These are phyloP conservation scores for Mimas tiliae DNA, from an alignment of 2,888 invertebrate species.

Conservation along the genomic window DNA sequence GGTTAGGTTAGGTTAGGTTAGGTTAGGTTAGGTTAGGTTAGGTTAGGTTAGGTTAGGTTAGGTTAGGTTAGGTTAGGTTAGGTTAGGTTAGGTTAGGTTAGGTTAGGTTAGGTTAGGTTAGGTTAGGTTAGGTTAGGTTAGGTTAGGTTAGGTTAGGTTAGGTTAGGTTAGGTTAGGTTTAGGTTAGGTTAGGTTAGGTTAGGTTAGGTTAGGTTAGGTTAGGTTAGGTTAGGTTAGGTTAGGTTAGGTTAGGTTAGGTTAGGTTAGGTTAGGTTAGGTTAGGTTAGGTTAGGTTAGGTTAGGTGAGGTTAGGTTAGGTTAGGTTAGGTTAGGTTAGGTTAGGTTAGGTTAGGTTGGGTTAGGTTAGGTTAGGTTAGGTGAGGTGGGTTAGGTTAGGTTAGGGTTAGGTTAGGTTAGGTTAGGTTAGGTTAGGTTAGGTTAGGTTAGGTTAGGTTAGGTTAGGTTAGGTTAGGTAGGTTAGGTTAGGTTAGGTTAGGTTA, in stretches of 20 bases:
- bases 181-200: too few relatives aligned
- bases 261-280: too few relatives aligned
- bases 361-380: constrained; percentile 39
- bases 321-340: constrained; percentile 34
- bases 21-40: background rate
- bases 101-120: too few relatives aligned
- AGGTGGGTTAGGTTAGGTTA: constrained; percentile 38
- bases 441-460: constrained; percentile 37
- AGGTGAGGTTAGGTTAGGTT: constrained; percentile 10
- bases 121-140: too few relatives aligned
- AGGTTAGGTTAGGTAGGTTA: constrained; percentile 32
- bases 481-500: constrained; percentile 26
- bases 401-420: constrained; percentile 35
- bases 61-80: constrained; percentile 23
- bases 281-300: too few relatives aligned
- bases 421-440: constrained; percentile 37
- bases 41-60: too few relatives aligned
- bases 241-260: too few relatives aligned
- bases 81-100: constrained; percentile 30
- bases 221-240: too few relatives aligned
- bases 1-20: constrained; percentile 5
- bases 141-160: background rate
- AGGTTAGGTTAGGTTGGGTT: constrained; percentile 39
- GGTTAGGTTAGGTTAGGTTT: too few relatives aligned
- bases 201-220: too few relatives aligned